Conservation (phyloP, 1,140 invertebrate genomes). For the Chymomyza costata region DNA sequence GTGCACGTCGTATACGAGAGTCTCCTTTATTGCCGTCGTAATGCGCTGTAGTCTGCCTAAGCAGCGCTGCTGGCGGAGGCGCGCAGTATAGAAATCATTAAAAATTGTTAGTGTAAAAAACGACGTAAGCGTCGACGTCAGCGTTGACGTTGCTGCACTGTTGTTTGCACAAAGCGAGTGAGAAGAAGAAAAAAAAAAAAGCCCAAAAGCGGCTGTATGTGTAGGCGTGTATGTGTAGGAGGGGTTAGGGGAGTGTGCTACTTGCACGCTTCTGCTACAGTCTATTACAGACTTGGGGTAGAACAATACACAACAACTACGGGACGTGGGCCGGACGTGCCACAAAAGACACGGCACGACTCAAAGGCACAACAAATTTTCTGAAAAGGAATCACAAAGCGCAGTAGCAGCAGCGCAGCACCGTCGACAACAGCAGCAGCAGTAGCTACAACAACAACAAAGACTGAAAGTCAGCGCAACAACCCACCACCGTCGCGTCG, state of each 20-base stretch:
- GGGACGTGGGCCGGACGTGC: constrained; percentile 13
- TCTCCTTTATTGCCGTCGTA: constrained; percentile 15
- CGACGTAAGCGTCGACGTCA: constrained; percentile 6
- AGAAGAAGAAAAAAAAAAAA: constrained; percentile 25
- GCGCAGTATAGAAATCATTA: constrained; percentile 62
- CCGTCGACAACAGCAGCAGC: constrained; percentile 23
- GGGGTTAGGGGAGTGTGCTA: too few relatives aligned
- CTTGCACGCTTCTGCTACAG: constrained; percentile 1
- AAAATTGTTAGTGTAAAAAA: constrained; percentile 56
- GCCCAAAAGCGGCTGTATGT: constrained; percentile 9
- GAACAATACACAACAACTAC: constrained; percentile 52
- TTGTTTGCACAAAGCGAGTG: constrained; percentile 26
- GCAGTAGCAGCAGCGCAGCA: constrained; percentile 29
- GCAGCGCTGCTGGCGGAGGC: not conserved
- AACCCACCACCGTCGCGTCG: constrained; percentile 45
- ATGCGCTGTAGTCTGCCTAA: constrained; percentile 33
- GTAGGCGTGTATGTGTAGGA: not conserved
- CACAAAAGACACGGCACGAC: constrained; percentile 30
- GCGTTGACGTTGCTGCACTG: constrained; percentile 23
- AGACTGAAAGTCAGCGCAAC: constrained; percentile 41
- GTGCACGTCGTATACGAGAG: constrained; percentile 24
- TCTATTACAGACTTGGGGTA: constrained; percentile 61
- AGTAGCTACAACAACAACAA: constrained; percentile 31
- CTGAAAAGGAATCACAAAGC: constrained; percentile 64
- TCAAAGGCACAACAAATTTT: constrained; percentile 68